These are phyloP conservation scores for Misgurnus mizolepis DNA, from an alignment of 2,113 vertebrate species.

Conservation along the genomic window DNA sequence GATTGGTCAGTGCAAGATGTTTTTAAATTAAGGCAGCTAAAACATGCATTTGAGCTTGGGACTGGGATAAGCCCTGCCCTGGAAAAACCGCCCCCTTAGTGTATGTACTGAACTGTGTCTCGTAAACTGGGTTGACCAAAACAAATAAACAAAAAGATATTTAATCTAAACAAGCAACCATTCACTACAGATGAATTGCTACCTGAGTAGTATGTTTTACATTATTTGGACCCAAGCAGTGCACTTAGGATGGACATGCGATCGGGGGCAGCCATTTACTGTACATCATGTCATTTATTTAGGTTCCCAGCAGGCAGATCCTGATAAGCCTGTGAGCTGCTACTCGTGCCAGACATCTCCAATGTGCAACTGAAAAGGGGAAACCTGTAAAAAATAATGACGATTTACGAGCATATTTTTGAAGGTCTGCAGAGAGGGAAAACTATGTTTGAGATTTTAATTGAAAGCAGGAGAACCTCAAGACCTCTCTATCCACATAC, in stretches of 20 bases:
- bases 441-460: constrained; percentile 59
- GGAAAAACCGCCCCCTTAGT: too few species aligned
- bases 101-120: too few species aligned
- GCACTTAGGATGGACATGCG: constrained; percentile 4
- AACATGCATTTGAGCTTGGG: too few species aligned
- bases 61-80: too few species aligned
- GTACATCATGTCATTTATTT: constrained; percentile 28
- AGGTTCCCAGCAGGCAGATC: constrained; percentile 31
- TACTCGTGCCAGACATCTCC: constrained; percentile 50
- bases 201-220: constrained; percentile 43
- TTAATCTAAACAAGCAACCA: too few species aligned
- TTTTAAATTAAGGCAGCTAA: too few species aligned
- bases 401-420: constrained; percentile 65
- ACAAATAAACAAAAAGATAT: neutral
- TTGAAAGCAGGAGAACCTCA: constrained; percentile 52
- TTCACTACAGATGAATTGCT: too few species aligned
- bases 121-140: too few species aligned
- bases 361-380: constrained; percentile 61
- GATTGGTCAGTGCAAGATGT: too few species aligned
- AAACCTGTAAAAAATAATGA: constrained; percentile 70
- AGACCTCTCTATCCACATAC: constrained; percentile 16
- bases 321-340: constrained; percentile 58
- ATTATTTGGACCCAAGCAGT: constrained; percentile 42
- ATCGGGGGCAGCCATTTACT: constrained; percentile 15
- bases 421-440: constrained; percentile 56